Conservation (phyloP, 2,888 invertebrate species). For the Penaeus monodon region DNA sequence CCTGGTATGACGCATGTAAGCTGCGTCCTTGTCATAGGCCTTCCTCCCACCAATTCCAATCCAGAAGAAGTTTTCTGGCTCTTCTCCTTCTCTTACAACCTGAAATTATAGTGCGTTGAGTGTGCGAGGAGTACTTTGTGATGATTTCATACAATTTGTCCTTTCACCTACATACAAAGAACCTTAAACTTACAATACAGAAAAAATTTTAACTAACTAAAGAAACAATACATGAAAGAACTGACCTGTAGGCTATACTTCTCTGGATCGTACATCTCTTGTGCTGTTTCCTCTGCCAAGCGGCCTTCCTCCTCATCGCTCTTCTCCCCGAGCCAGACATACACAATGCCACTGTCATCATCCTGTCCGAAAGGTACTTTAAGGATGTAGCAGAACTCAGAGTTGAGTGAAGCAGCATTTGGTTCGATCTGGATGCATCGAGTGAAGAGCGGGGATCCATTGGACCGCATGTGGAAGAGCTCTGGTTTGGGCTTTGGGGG, state of each 20-base stretch:
- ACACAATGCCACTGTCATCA: conserved; percentile 89
- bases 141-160: neutral
- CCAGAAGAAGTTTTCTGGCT: conserved; percentile 99
- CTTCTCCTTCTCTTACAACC: conserved; percentile 91
- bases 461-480: conserved; percentile 94
- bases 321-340: conserved; percentile 93
- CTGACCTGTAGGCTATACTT: conserved; percentile 71
- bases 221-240: neutral
- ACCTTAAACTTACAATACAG: neutral
- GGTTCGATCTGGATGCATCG: conserved; percentile 90
- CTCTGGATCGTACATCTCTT: conserved; percentile 84
- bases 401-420: conserved; percentile 88
- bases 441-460: conserved; percentile 94
- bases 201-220: neutral
- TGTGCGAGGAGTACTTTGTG: neutral
- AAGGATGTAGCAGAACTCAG: conserved; percentile 81
- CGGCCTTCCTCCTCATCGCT: conserved; percentile 87
- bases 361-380: conserved; percentile 85
- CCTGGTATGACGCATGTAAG: conserved; percentile 92
- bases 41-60: conserved; percentile 92
- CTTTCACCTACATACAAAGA: neutral
- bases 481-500: conserved; percentile 70
- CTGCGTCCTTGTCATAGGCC: conserved; percentile 87
- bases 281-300: conserved; percentile 90
- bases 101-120: conserved; percentile 68